Conservation (phyloP, 2,113 vertebrate species). For the Colius striatus region DNA sequence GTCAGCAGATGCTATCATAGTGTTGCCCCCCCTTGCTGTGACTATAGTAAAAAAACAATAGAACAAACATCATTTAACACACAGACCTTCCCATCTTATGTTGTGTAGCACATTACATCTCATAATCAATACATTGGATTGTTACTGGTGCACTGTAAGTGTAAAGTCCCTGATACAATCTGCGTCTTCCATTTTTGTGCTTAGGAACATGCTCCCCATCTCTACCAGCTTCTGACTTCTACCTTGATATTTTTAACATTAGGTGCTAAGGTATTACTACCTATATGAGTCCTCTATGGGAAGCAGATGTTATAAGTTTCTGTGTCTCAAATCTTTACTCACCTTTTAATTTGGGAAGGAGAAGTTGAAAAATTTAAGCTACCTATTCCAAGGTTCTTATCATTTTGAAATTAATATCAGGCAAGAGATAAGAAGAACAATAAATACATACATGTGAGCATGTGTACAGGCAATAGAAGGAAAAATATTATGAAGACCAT, state of each 20-base stretch:
- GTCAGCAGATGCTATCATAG: background rate
- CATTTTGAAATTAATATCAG: background rate
- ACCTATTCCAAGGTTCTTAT: background rate
- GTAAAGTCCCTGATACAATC: background rate
- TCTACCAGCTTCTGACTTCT: background rate
- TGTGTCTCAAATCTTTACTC: background rate
- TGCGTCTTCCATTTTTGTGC: background rate
- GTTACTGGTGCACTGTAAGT: background rate
- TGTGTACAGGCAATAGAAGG: background rate
- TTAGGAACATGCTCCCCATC: background rate
- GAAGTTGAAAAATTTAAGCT: background rate
- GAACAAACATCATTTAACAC: background rate
- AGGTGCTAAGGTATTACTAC: background rate
- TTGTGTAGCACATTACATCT: background rate
- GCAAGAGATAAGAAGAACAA: background rate
- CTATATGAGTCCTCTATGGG: background rate
- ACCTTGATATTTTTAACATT: background rate
- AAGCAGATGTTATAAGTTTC: background rate
- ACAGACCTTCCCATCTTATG: background rate
- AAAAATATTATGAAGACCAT: background rate
- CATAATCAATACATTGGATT: background rate
- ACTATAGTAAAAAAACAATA: background rate
- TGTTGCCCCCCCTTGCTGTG: background rate
- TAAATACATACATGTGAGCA: fast-evolving
- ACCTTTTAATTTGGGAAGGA: background rate